Evolutionary conservation across 2,113 vertebrate genomes (phyloP), one percentile per base, ranked within the genome.

Genomic region (Callopanchax toddi): DNA sequence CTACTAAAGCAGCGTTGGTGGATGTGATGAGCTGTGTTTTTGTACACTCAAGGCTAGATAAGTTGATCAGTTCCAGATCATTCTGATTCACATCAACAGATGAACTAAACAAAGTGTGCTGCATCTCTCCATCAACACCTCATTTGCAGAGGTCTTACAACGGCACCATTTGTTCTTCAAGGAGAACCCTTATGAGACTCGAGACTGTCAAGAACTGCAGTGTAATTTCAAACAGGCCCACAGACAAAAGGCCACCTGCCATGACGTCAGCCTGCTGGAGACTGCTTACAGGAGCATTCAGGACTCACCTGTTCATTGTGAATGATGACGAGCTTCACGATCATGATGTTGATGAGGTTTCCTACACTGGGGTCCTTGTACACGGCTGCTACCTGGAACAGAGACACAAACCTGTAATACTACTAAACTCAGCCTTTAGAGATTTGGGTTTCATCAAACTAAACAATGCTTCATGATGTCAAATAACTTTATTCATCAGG

Each of bases 301-400:
- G 55, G 54, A 42, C 92, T 90, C 93, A 99, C 97, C 95, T 96
- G 94, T 68, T 99, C 95, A 81, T 94, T 93, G 84, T 99, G 96
- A 91, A 99, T 85, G 71, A 99, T 67, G 81, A 98, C 83, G 66
- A 99, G 89, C 89, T 97, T 99, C 72, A 99, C 95, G 59, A 99
- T 92, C 87, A 97, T 87, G 87, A 99, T 94, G 91, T 96, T 97
- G 89, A 99, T 96, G 74, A 97, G 94, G 89, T 98, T 99, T 79
- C 97, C 97, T 84, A 99, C 95, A 76, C 94, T 97, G 85, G 97
- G 90, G 83, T 99, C 97, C 87, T 92, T 94, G 86, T 98, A 99
- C 77, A 98, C 96, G 10, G 95, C 93, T 82, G 97, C 95, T 84
- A 98, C 97, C 97, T 99, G 89, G 79, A 91, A 84, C 83, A 64